Percentiles rank a stretch among this genome's conserved stretches.
These are phyloP conservation scores for Campoplex nolae DNA, from an alignment of 2,888 invertebrate genomes.

Conservation along the genomic window DNA sequence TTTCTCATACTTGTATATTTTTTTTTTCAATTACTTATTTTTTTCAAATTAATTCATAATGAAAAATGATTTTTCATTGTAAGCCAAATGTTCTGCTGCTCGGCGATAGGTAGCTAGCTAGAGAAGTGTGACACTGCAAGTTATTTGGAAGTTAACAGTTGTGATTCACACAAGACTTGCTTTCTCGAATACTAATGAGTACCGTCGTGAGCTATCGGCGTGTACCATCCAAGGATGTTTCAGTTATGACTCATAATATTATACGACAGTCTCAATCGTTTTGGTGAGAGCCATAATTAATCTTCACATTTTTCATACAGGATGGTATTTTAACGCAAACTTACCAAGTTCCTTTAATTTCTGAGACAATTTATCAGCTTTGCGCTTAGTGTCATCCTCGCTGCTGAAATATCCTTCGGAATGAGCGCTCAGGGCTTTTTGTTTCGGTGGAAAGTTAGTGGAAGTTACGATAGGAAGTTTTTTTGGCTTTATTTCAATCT, in stretches of 20 bases:
- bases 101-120: constrained; percentile 7
- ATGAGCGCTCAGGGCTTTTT: constrained; percentile 79
- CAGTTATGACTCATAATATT: constrained; percentile 77
- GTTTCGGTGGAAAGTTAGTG: constrained; percentile 75
- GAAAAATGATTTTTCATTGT: constrained; percentile 2
- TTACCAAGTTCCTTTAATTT: constrained; percentile 78
- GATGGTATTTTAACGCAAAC: neutral
- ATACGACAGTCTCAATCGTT: constrained; percentile 64
- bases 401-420: constrained; percentile 84
- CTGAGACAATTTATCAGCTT: constrained; percentile 77
- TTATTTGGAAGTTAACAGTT: constrained; percentile 53
- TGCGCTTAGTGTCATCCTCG: constrained; percentile 82
- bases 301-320: neutral
- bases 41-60: neutral
- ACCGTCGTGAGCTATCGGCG: constrained; percentile 57
- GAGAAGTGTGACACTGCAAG: constrained; percentile 19
- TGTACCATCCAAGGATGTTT: constrained; percentile 75
- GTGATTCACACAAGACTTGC: constrained; percentile 70
- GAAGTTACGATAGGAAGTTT: constrained; percentile 72
- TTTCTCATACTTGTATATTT: neutral
- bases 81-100: constrained; percentile 5
- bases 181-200: constrained; percentile 79
- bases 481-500: constrained; percentile 78
- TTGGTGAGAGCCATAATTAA: neutral
- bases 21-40: neutral